A percentile compares a stretch with the other conserved stretches of the same genome.
Conservation (phyloP, 2,888 invertebrate species). For the Gonocerus acuteangulatus region DNA sequence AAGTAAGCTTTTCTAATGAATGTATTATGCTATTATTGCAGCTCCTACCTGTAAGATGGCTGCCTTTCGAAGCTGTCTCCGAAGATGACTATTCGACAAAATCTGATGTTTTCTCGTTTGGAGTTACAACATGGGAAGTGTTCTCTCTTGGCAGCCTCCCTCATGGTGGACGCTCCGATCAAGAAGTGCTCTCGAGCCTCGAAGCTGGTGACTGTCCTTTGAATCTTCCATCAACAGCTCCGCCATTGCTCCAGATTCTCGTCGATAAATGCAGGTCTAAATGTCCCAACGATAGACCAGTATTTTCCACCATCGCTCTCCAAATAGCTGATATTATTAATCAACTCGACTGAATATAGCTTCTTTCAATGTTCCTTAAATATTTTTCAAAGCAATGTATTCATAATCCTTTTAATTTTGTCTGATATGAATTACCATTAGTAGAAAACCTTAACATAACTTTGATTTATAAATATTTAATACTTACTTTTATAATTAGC, state of each 20-base stretch:
- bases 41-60: constrained; percentile 82
- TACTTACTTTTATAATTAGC: too few species aligned
- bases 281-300: constrained; percentile 61
- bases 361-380: not conserved
- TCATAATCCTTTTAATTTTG: too few species aligned
- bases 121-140: constrained; percentile 83
- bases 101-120: constrained; percentile 88
- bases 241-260: constrained; percentile 54
- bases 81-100: constrained; percentile 88
- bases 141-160: constrained; percentile 71
- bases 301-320: constrained; percentile 54
- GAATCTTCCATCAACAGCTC: constrained; percentile 57
- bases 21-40: too few species aligned
- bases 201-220: constrained; percentile 60
- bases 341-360: constrained; percentile 7
- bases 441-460: too few species aligned
- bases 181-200: constrained; percentile 60
- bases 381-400: too few species aligned
- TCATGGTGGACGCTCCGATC: constrained; percentile 66
- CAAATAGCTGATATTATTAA: constrained; percentile 42
- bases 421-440: too few species aligned
- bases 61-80: constrained; percentile 78
- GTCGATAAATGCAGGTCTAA: constrained; percentile 59
- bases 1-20: too few species aligned
- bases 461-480: too few species aligned